Base-by-base conservation (phyloP, 1,140 invertebrate genomes). In the Ridgeia piscesae region DNA sequence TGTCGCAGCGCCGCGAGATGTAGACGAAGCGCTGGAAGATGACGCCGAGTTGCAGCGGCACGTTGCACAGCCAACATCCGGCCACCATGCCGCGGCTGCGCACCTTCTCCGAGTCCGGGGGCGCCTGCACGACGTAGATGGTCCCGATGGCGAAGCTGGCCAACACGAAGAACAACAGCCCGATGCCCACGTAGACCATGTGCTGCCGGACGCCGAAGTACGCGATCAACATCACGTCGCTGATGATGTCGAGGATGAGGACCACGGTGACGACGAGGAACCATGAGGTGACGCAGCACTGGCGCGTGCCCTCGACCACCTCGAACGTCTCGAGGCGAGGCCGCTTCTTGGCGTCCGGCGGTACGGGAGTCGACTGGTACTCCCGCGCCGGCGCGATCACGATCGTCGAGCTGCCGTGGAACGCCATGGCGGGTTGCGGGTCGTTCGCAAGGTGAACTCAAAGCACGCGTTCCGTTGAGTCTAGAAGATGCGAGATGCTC, bases 241-340 rank as follows among this genome's bases (percentile, higher is more conserved):
- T 92, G 92, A 92, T 34, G 92, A 93, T 35, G 92, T 92, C 91
- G 92, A 88, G 33, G 50, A 92, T 58, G 11, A 92, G 42, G 31
- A 92, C 31, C 6, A 92, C 14, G 34, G 91, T 92, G 33, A 88
- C 34, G 33, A 88, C 17, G 34, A 92, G 58, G 92, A 92, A 93
- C 33, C 34, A 35, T 21, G 48, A 58, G 8, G 34, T 91, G 9
- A 42, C 91, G 34, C 91, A 91, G 91, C 34, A 91, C n/a, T 90
- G 89, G 17, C 58, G 58, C 58, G 58, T 77, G 58, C 58, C 58
- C 17, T 77, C 58, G 58, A 77, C 27, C 58, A 77, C 58, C 58
- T 77, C 58, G 27, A 77, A 77, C 27, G 17, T 77, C 58, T 77
- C 58, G 58, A 77, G 58, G 4, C 58, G 58, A 21, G 58, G 58